Evolutionary conservation across 2,888 invertebrate genomes (phyloP), one percentile per base, ranked within the genome.

Genomic region (Drosophila mulleri): DNA sequence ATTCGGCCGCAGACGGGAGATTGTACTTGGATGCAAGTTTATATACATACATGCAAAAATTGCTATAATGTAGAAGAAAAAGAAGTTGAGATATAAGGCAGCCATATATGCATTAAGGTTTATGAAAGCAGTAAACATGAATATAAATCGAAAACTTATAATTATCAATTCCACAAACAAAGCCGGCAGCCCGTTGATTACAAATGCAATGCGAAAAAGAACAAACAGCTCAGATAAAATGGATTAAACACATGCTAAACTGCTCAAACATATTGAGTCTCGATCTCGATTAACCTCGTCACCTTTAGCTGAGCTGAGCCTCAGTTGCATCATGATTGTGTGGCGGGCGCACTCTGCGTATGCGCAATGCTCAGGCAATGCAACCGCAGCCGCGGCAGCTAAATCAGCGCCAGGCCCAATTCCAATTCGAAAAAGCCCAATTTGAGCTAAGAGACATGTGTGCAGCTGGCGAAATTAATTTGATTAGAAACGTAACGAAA

Each of bases 251-350:
- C 35, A 39, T 56, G 26, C 39, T 39, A 20, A 14, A 26, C 18
- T 29, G 47, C 8, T 44, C 32, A 26, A 45, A 29, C 32, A 42
- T 41, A 57, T 57, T 41, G 32, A 42, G 16, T 29, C n/a, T 47
- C n/a, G n/a, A 20, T 7, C 39, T 23, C 20, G 44, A n/a, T n/a
- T 37, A 29, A 77, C 78, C 77, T 53, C 56, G 39, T 77, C 71
- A 75, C 65, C 72, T 23, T 58, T 63, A 23, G 83, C 82, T 78
- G 74, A 91, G 48, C 89, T 79, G 74, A 92, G 48, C 89, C 89
- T 89, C 82, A 73, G 88, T 82, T 72, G 91, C 91, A 67, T 88
- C 86, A 83, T 90, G 91, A 77, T 89, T 89, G 73, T 91, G 90
- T 83, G 35, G 75, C 60, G 57, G 76, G 54, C 48, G 35, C 72